Evolutionary conservation across 2,113 vertebrate species (phyloP), one percentile per base, ranked within the genome.

Genomic region (Nesoenas mayeri): DNA sequence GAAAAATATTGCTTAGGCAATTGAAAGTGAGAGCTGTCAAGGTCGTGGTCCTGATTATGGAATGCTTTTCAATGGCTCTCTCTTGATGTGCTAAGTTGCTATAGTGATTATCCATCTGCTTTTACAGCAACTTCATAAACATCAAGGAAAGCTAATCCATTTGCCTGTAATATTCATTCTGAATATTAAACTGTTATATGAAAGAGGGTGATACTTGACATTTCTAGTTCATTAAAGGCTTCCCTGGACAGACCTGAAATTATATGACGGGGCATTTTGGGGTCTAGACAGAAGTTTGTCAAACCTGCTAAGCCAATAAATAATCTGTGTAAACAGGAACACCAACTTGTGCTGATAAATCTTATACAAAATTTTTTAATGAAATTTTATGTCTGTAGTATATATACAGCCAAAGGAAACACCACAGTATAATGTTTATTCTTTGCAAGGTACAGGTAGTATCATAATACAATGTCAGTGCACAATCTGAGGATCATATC

Each of bases 61-160:
- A 89, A 95, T 88, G 84, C 73, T 95, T 96, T 93, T 95, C 88
- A 96, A 56, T 88, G 88, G 72, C 60, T 74, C 72, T 94, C 38
- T 94, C 67, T 84, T 96, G 80, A 91, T 93, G 70, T 82, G 86
- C 79, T 78, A 87, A 79, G 95, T 96, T 96, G 86, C 90, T 96
- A 92, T 92, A 91, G 94, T 92, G 92, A 96, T 97, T 96, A 96
- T 96, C 93, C 92, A 95, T 96, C 95, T 96, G 93, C 82, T 95
- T 94, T 96, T 95, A 91, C 51, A 85, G 89, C 85, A 95, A 65
- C 80, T 89, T 82, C 92, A 89, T 91, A 96, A 96, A 92, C 92
- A 93, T 94, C 67, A 88, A 93, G 71, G 56, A 85, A 96, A 95
- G 66, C 38, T 91, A 97, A 97, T 93, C 86, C 88, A 81, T 88